Evolutionary conservation across 2,888 invertebrate genomes (phyloP), one percentile per base, ranked within the genome.

Genomic region (Biston stratarius): DNA sequence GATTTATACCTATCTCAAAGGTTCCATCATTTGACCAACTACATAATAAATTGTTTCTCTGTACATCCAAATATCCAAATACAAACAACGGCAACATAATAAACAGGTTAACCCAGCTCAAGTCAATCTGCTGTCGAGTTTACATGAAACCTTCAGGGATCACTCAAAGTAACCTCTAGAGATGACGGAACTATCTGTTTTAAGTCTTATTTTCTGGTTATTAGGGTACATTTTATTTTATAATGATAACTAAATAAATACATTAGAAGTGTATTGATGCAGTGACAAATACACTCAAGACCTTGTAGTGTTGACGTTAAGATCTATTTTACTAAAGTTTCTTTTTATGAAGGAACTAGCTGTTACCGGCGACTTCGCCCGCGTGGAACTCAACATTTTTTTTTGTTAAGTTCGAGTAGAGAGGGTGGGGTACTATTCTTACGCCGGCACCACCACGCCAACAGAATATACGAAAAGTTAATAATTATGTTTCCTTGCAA

Each of bases 101-200:
- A 82, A 86, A 77, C 77, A 49, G 68, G 78, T 83, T 84, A 84
- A 70, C 72, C 74, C 75, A 65, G 64, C 45, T 9, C n/a, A 74
- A 85, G 89, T 89, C 89, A 84, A 82, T 89, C 83, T 70, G 36
- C 78, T 85, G 89, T 88, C 89, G 71, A 81, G 87, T 89, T 88
- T 84, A 79, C 81, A 77, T 67, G 58, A 64, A 70, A 65, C 67
- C 67, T 60, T 56, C 45, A 64, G 72, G 74, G 77, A 73, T 47
- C 57, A 48, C 60, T 53, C 61, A 42, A 33, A 57, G 44, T 38
- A 24, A 49, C 36, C 60, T 56, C 62, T n/a, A 15, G 53, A 59
- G 61, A 24, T 24, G n/a, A 15, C 34, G 36, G 14, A 15, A 6
- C 12, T 45, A 45, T 34, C 56, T 68, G 12, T 15, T 44, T 44